A percentile compares a stretch with the other conserved stretches of the same genome.
phyloP scores from a whole-genome alignment of 2,888 invertebrate genomes.

The Nomada fabriciana region DNA sequence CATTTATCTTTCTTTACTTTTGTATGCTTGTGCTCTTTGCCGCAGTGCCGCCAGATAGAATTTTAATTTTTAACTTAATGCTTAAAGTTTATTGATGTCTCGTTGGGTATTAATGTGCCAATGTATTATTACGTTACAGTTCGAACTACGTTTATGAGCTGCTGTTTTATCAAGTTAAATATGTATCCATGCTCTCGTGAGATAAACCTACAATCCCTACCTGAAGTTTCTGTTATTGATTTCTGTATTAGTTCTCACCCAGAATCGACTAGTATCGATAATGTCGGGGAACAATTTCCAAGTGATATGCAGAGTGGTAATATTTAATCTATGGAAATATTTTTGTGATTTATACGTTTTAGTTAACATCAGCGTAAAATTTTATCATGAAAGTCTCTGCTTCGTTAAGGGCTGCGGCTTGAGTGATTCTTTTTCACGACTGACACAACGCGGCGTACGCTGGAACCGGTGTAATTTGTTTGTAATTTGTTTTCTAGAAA shows the following conservation, averaged over 20 bases:
- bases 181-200: too few relatives aligned
- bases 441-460: background rate
- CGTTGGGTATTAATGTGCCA: background rate
- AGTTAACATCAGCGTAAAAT: background rate
- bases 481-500: background rate
- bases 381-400: background rate
- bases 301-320: too few relatives aligned
- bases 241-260: background rate
- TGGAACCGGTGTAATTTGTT: background rate
- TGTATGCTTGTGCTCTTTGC: too few relatives aligned
- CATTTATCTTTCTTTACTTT: too few relatives aligned
- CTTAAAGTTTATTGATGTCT: too few relatives aligned
- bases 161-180: background rate
- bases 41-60: too few relatives aligned
- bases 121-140: background rate
- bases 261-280: background rate
- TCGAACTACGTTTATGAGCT: background rate
- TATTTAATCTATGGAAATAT: background rate
- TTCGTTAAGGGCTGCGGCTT: background rate
- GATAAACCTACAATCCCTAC: background rate
- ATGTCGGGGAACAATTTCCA: too few relatives aligned
- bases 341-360: background rate
- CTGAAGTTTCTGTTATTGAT: background rate
- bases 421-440: background rate
- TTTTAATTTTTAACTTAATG: too few relatives aligned